phyloP scores from a whole-genome alignment of 2,888 invertebrate genomes.

The Spisula solida region DNA sequence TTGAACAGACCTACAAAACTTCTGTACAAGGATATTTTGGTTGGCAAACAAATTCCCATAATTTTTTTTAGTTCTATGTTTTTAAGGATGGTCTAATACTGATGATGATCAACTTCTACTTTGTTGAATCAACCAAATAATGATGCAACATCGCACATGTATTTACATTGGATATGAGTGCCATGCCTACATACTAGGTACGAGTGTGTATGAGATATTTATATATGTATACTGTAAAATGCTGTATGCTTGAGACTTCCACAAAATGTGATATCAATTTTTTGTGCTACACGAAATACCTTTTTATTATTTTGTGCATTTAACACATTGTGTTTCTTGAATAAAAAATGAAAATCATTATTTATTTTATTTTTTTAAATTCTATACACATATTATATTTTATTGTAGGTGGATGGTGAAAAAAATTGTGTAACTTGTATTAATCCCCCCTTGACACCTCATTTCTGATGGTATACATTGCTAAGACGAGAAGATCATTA shows the following conservation, averaged over 20 bases:
- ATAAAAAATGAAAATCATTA: constrained; percentile 32
- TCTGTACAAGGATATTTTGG: too few species aligned
- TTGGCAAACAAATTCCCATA: too few species aligned
- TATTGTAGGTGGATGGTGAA: neutral
- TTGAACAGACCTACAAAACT: too few species aligned
- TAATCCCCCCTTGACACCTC: neutral
- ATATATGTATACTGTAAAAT: constrained; percentile 8
- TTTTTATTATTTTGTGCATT: constrained; percentile 48
- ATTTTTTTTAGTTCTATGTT: too few species aligned
- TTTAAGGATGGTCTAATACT: too few species aligned
- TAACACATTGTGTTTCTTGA: constrained; percentile 45
- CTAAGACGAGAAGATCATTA: too few species aligned
- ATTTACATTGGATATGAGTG: neutral
- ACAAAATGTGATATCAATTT: constrained; percentile 53
- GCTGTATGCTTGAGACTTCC: constrained; percentile 29
- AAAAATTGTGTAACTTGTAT: neutral
- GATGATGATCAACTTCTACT: too few species aligned
- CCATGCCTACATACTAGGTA: neutral
- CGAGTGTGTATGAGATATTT: neutral
- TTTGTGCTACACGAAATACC: constrained; percentile 51
- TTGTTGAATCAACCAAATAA: too few species aligned
- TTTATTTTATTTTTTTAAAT: neutral
- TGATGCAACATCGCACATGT: too few species aligned
- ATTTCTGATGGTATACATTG: too few species aligned
- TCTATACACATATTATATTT: neutral